These are phyloP conservation scores for Pampusana beccarii DNA, from an alignment of 2,113 vertebrate genomes.

Conservation along the genomic window DNA sequence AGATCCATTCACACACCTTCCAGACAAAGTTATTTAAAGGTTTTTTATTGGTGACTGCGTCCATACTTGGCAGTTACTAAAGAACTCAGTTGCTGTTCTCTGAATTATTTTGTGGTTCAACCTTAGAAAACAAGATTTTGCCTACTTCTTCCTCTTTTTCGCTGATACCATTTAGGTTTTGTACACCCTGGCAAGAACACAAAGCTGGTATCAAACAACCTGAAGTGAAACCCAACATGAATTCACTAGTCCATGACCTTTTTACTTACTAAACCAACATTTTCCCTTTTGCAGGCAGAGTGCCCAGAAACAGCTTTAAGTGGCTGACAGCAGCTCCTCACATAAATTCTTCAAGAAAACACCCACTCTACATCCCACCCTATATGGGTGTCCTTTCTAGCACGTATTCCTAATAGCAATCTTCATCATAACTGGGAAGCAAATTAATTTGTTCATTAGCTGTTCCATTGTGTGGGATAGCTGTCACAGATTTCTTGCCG, in stretches of 20 bases:
- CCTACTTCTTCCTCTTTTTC: background rate
- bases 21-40: background rate
- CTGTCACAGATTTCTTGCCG: background rate
- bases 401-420: background rate
- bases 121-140: background rate
- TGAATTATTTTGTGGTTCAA: background rate
- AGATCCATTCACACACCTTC: background rate
- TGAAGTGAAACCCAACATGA: background rate
- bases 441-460: background rate
- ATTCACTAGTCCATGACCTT: background rate
- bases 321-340: background rate
- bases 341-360: background rate
- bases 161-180: background rate
- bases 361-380: background rate
- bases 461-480: background rate
- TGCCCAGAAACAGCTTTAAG: background rate
- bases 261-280: background rate
- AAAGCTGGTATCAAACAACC: background rate
- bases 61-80: background rate
- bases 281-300: background rate
- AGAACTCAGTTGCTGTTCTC: background rate
- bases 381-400: background rate
- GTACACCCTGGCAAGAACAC: background rate
- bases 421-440: background rate
- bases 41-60: background rate